Evolutionary conservation across 2,888 invertebrate genomes (phyloP), one percentile per base, ranked within the genome.

Genomic region (Oxytorus armatus): DNA sequence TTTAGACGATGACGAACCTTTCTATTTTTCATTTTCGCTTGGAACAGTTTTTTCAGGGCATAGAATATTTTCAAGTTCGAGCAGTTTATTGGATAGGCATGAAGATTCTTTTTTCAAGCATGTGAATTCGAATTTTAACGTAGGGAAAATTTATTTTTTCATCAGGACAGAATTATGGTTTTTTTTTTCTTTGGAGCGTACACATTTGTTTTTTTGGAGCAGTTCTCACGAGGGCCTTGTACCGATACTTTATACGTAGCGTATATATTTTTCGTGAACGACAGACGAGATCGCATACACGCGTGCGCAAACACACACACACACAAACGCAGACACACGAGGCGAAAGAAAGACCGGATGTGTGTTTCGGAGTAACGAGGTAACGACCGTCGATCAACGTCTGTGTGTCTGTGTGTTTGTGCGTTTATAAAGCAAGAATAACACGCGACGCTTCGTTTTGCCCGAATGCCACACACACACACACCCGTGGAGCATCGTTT

Each of bases 291-390:
- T 39, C 55, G 10, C 47, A 44, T 53, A 47, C 44, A 42, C 49
- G 18, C 25, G 16, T 11, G 33, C 42, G 8, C 21, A 55, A 7
- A 44, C 70, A 39, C 39, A 42, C 39, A 25, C 18, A 53, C 61
- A 23, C 33, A 33, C 16, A 29, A 0, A 39, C 33, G 25, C 42
- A 51, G 33, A 10, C 23, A 47, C 55, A 47, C 47, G 55, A 55
- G 53, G 39, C 39, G 55, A 73, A 73, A 80, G 80, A 77, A 80
- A 80, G 80, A 80, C 82, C 84, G 84, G 83, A 84, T 84, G 84
- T 84, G 78, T 84, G 84, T 83, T 83, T 84, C 77, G 83, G 83
- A 78, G 84, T 82, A 84, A 84, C 84, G 82, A 84, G 84, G 82
- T 84, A 84, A 83, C 84, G 84, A 83, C 80, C 83, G 82, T 81